A percentile compares a stretch with the other conserved stretches of the same genome.
Evolutionary conservation across 2,888 invertebrate species (phyloP).

Genomic region (Asteroscopus sphinx): DNA sequence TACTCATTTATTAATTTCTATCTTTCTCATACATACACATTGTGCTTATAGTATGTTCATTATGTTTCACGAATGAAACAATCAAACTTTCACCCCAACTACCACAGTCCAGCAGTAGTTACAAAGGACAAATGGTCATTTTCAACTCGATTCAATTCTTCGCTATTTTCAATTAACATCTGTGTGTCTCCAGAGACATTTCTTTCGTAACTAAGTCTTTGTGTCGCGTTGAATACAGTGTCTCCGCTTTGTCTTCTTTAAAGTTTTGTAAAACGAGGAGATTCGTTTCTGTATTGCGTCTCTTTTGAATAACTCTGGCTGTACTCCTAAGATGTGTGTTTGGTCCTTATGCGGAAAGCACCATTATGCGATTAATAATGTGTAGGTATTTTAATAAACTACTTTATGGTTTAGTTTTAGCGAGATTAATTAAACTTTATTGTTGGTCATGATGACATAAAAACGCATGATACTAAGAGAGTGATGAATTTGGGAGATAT

Average conservation of each 20-base stretch:
- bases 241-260: slow-evolving; percentile 48
- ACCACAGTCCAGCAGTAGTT: neutral
- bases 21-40: too few relatives aligned
- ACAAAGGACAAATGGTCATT: slow-evolving; percentile 24
- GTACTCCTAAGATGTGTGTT: slow-evolving; percentile 12
- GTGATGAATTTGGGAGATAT: too few relatives aligned
- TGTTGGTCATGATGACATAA: too few relatives aligned
- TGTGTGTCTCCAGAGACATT: slow-evolving; percentile 51
- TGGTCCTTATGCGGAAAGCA: slow-evolving; percentile 21
- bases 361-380: neutral
- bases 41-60: too few relatives aligned
- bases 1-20: too few relatives aligned
- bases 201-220: slow-evolving; percentile 61
- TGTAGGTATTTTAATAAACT: too few relatives aligned
- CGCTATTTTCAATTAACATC: slow-evolving; percentile 74
- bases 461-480: too few relatives aligned
- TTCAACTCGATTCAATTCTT: slow-evolving; percentile 65
- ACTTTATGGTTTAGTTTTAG: too few relatives aligned
- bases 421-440: too few relatives aligned
- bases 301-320: slow-evolving; percentile 37
- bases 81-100: neutral
- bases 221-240: slow-evolving; percentile 55
- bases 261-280: slow-evolving; percentile 37
- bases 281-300: slow-evolving; percentile 45
- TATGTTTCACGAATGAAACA: too few relatives aligned